Base-by-base conservation (phyloP, 2,797 vertebrate species). In the Schizopygopsis pylzovi region DNA sequence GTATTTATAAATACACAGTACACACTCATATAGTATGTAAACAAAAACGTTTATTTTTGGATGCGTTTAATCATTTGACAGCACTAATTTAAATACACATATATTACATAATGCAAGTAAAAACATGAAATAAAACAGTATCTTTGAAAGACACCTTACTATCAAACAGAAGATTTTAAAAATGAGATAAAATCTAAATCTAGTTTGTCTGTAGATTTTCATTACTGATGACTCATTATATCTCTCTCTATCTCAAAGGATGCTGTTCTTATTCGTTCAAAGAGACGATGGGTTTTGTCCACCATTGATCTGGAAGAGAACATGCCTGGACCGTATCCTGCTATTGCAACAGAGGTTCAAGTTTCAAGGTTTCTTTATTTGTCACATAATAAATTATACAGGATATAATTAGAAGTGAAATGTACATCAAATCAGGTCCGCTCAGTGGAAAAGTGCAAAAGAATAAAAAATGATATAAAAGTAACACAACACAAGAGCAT, bases 281-380 rank as follows among this genome's bases (percentile, higher is more conserved):
- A 97, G 91, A 96, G 96, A 91, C 92, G 95, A 87, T 97, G 97
- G 97, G 83, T 97, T 67, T 87, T 97, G 83, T 95, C 94, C n/a
- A 96, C 96, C 0, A 91, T 97, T 82, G 93, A 96, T 13, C 0
- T 98, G 13, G 16, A 82, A 18, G 97, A 98, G 85, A 96, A 97
- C 76, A 92, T 94, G 4, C 3, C 39, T 0, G 96, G 95, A 9
- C 94, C 94, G 1, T 98, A 91, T 77, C 96, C 95, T 0, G 28
- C 11, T 71, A 0, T 0, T 5, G 81, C 93, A 41, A 91, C 95
- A 1, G 3, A 33, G 93, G 96, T 96, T n/a, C n/a, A n/a, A n/a
- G n/a, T n/a, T n/a, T n/a, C n/a, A n/a, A n/a, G n/a, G n/a, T n/a
- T n/a, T n/a, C n/a, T n/a, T n/a, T n/a, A n/a, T n/a, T n/a, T n/a